Conservation (phyloP, 1,140 invertebrate species). For the Drosophila gunungcola region DNA sequence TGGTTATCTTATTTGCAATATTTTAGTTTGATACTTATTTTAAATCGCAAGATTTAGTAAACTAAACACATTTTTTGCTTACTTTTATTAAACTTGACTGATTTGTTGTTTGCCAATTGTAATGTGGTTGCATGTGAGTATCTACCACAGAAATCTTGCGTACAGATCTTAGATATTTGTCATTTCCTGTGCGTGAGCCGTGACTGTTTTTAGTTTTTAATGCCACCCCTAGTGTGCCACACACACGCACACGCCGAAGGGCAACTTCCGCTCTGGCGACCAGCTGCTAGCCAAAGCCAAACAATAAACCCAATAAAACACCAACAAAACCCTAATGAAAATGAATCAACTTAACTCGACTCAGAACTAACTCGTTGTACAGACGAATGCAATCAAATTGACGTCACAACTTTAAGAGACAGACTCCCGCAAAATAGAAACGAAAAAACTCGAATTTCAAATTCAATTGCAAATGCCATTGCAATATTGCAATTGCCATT, state of each 20-base stretch:
- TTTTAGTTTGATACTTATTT: too few relatives aligned
- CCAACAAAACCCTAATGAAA: constrained; percentile 33
- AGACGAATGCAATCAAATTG: constrained; percentile 36
- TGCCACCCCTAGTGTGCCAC: constrained; percentile 16
- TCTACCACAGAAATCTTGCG: too few relatives aligned
- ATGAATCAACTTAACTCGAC: constrained; percentile 5
- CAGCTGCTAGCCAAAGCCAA: constrained; percentile 35
- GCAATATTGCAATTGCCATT: constrained; percentile 28
- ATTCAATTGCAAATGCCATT: constrained; percentile 36
- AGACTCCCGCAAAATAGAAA: constrained; percentile 5
- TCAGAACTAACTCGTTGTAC: constrained; percentile 9
- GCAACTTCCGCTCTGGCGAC: constrained; percentile 37
- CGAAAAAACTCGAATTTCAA: constrained; percentile 16
- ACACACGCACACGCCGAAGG: constrained; percentile 23
- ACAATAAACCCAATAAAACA: constrained; percentile 11
- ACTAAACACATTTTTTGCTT: too few relatives aligned
- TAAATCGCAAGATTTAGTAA: too few relatives aligned
- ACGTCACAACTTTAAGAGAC: constrained; percentile 25
- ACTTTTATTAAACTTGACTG: neutral
- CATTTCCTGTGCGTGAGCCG: constrained; percentile 10
- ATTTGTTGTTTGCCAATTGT: neutral
- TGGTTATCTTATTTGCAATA: too few relatives aligned
- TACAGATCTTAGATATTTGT: neutral
- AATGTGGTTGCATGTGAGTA: too few relatives aligned
- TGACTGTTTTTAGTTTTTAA: neutral